Evolutionary conservation across 2,888 invertebrate genomes (phyloP).

Genomic region (Sinohyriopsis cumingii): DNA sequence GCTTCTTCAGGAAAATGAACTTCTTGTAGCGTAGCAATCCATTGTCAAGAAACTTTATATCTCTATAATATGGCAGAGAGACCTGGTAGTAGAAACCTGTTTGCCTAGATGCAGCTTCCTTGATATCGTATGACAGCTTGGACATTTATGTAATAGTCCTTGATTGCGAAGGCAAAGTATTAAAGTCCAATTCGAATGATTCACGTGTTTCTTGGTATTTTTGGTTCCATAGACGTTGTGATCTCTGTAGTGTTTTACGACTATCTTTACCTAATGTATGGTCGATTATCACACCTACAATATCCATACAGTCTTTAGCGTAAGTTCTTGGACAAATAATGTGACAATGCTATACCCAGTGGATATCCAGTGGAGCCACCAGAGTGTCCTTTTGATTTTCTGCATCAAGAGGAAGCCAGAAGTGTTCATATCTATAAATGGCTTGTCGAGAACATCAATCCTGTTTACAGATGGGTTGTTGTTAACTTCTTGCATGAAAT

Average conservation of each 20-base stretch:
- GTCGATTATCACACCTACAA: conserved; percentile 64
- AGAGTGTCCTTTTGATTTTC: conserved; percentile 54
- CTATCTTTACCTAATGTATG: conserved; percentile 54
- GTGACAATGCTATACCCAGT: conserved; percentile 74
- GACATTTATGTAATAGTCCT: conserved; percentile 7
- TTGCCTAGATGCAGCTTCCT: conserved; percentile 70
- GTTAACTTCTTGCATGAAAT: conserved; percentile 56
- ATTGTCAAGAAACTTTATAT: conserved; percentile 68
- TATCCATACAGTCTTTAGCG: conserved; percentile 49
- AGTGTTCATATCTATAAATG: conserved; percentile 72
- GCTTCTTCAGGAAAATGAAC: conserved; percentile 70
- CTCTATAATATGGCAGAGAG: conserved; percentile 72
- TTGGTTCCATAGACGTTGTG: conserved; percentile 42
- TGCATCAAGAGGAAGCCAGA: conserved; percentile 72
- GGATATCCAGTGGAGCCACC: conserved; percentile 73
- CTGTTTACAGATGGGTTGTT: conserved; percentile 48
- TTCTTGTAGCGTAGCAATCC: conserved; percentile 70
- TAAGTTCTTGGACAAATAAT: conserved; percentile 67
- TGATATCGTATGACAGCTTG: conserved; percentile 68
- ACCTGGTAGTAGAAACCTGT: conserved; percentile 73
- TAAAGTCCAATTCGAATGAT: conserved; percentile 39
- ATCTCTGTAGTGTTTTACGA: conserved; percentile 27
- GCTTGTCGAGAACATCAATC: conserved; percentile 60
- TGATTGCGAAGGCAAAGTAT: background rate
- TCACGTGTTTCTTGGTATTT: conserved; percentile 40